Conservation (phyloP, 2,888 invertebrate species). For the Mythimna vitellina region DNA sequence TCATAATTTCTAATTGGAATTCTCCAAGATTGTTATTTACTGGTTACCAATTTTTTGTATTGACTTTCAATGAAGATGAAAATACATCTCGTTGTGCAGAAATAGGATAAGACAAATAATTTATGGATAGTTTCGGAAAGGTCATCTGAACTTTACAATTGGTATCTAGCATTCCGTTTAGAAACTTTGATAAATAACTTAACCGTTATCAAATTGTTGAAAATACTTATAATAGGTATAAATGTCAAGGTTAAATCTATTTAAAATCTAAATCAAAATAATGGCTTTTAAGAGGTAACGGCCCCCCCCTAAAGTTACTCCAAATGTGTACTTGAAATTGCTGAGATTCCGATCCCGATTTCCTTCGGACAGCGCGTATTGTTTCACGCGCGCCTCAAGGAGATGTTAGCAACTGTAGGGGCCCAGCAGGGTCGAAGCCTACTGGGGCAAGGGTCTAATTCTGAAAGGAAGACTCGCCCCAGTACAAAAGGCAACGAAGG, state of each 20-base stretch:
- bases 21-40: background rate
- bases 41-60: background rate
- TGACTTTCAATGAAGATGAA: background rate
- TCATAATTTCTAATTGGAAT: slow-evolving; percentile 23
- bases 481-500: no score
- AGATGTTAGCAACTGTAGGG: no score
- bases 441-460: no score
- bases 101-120: background rate
- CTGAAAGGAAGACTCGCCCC: no score
- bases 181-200: background rate
- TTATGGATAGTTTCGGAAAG: slow-evolving; percentile 1
- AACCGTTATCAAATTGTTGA: background rate
- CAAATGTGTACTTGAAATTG: no score
- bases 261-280: background rate
- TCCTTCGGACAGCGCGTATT: no score
- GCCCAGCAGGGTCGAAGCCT: no score
- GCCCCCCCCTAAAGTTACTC: no score
- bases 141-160: slow-evolving; percentile 2
- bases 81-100: slow-evolving; percentile 4
- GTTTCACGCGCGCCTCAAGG: no score
- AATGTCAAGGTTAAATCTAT: background rate
- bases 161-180: background rate
- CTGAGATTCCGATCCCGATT: no score
- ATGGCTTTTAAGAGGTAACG: no score
- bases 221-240: background rate